Evolutionary conservation across 2,113 vertebrate genomes (phyloP), one percentile per base, ranked within the genome.

Genomic region (Hirundichthys speculiger): DNA sequence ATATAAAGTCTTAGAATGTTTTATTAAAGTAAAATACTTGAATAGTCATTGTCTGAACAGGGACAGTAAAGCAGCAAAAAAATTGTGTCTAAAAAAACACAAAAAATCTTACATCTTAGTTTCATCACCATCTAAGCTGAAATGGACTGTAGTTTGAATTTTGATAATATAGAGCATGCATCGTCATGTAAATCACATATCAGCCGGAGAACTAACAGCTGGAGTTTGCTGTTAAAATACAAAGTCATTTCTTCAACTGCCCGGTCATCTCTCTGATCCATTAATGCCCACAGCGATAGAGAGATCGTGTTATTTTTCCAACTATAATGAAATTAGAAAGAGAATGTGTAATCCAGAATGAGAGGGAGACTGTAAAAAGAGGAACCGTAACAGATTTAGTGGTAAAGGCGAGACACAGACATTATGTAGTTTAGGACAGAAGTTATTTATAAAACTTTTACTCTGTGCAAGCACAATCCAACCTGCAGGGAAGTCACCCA

Each of bases 231-330:
- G n/a, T n/a, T n/a, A n/a, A n/a, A n/a, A n/a, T n/a, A n/a, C n/a
- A n/a, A n/a, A n/a, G n/a, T n/a, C n/a, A n/a, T 41, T 49, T 41
- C 55, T 27, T 45, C 68, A 70, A 70, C 61, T 76, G 51, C 64
- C 62, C 70, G 73, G 77, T 80, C 59, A 69, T 82, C 69, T 65
- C 59, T 67, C 43, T 75, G 65, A 86, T 77, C 75, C 79, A 91
- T 91, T 91, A 87, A 75, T 71, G 80, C 86, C 84, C 77, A 73
- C 53, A 74, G 81, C 77, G 45, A 86, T 79, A 9, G 67, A 67
- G 82, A 86, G 78, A 83, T 84, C 75, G 79, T 71, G 70, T 67
- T 78, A 51, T 73, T 65, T 78, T 82, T 68, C 69, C 20, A 54
- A 71, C 49, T 62, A 39, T 71, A 70, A 77, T 24, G 74, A 78